phyloP scores from a whole-genome alignment of 2,797 vertebrate species.

The Platyrinchus mystaceus region DNA sequence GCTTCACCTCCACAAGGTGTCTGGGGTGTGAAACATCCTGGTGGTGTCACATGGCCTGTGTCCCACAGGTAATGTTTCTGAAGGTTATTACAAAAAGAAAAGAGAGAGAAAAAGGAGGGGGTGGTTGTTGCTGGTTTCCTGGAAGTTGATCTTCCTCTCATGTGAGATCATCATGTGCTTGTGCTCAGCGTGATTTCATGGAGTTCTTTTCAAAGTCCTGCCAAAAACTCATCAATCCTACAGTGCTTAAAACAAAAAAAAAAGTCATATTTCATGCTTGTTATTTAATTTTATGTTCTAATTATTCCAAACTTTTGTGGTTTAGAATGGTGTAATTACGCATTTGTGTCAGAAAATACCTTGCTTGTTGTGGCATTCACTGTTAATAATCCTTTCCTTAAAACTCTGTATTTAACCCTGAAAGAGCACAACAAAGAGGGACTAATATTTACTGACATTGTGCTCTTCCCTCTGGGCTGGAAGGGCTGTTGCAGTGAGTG shows the following conservation, averaged over 20 bases:
- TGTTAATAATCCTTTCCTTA: not conserved
- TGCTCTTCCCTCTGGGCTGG: not conserved
- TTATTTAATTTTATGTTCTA: not conserved
- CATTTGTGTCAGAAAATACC: not conserved
- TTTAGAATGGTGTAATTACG: not conserved
- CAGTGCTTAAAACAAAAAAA: not conserved
- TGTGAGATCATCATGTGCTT: not conserved
- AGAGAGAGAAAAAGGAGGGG: too few species aligned
- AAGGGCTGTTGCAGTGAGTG: not conserved
- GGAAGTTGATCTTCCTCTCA: not conserved
- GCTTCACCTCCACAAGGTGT: not conserved
- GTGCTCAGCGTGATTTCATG: fast-evolving
- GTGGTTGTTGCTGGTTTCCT: not conserved
- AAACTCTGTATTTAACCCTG: not conserved
- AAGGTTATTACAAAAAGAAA: not conserved
- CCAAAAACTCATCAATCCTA: not conserved
- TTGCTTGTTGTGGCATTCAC: not conserved
- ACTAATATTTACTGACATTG: fast-evolving
- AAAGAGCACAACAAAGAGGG: not conserved
- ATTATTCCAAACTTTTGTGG: not conserved
- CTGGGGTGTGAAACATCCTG: fast-evolving
- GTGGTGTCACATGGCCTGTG: not conserved
- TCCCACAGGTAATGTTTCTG: not conserved
- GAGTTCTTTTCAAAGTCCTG: not conserved
- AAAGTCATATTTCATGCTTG: not conserved